Base-by-base conservation (phyloP, 1,140 invertebrate genomes). In the Hypothenemus hampei region DNA sequence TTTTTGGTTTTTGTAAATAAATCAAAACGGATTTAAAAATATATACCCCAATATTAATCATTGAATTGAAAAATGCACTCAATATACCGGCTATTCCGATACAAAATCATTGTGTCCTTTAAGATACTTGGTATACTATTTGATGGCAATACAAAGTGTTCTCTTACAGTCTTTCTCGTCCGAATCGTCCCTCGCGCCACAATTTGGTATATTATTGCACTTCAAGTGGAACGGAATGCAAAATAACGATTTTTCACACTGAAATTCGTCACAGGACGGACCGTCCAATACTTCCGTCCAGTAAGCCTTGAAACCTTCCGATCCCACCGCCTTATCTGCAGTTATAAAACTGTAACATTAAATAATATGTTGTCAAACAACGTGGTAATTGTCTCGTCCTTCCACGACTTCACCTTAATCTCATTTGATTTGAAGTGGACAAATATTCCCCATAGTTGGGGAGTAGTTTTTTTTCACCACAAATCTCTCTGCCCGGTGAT, bases 161-260 rank as follows among this genome's bases (percentile, higher is more conserved):
- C 83, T n/a, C n/a, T 87, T 78, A 90, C 89, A 91, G 72, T 86
- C 80, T 67, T 79, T 80, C 77, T 91, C 88, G 73, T 92, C 89
- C 53, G 85, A 86, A 63, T 78, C 71, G 68, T 91, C 89, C 49
- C 80, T 78, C 44, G 81, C 79, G 24, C 89, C 89, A 70, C 90
- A 93, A 72, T 93, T 92, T 64, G 81, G 78, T 47, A 87, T 74
- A 45, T 79, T 77, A 72, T 93, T 87, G 74, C 90, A 93, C 31
- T 79, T 78, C 39, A 92, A 75, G 51, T 82, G 80, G 57, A 82
- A 76, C 11, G 85, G 79, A 63, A 94, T 92, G 75, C 91, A 94
- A 67, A 84, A 91, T 54, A 81, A 80, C 60, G 74, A 85, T 66
- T 73, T 77, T 37, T 70, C 65, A 72, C 87, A 91, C 13, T 77